Conservation (phyloP, 2,888 invertebrate species). For the Chydorus sphaericus region DNA sequence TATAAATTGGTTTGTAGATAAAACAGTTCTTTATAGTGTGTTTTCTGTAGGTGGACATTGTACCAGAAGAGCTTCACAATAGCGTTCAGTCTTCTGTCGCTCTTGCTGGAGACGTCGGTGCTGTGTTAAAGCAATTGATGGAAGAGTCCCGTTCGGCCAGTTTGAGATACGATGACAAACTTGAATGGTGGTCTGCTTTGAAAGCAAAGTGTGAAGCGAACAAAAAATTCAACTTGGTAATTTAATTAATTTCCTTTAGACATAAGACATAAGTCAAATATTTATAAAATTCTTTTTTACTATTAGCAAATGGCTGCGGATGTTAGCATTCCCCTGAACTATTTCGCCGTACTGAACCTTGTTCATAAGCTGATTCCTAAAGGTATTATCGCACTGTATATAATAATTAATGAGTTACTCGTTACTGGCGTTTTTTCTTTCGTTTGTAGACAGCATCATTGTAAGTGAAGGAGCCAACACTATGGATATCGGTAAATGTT, state of each 20-base stretch:
- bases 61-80: conserved; percentile 83
- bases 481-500: conserved; percentile 99
- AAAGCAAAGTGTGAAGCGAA: conserved; percentile 56
- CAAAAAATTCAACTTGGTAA: conserved; percentile 48
- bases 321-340: conserved; percentile 66
- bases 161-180: conserved; percentile 40
- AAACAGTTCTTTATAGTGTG: neutral
- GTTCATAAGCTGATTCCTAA: conserved; percentile 58
- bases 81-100: conserved; percentile 65
- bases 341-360: conserved; percentile 79
- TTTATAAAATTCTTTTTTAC: neutral
- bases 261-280: neutral
- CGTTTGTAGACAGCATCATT: conserved; percentile 56
- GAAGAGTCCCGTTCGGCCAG: conserved; percentile 40
- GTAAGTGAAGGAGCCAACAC: conserved; percentile 97
- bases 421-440: neutral
- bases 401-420: neutral
- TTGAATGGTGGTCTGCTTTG: conserved; percentile 63
- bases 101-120: conserved; percentile 68
- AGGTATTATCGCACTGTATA: conserved; percentile 23
- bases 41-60: conserved; percentile 54
- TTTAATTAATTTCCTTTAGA: neutral
- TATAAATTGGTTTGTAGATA: conserved; percentile 16
- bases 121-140: conserved; percentile 49
- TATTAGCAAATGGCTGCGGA: conserved; percentile 49